phyloP scores from a whole-genome alignment of 2,113 vertebrate species.

The Lagopus muta region DNA sequence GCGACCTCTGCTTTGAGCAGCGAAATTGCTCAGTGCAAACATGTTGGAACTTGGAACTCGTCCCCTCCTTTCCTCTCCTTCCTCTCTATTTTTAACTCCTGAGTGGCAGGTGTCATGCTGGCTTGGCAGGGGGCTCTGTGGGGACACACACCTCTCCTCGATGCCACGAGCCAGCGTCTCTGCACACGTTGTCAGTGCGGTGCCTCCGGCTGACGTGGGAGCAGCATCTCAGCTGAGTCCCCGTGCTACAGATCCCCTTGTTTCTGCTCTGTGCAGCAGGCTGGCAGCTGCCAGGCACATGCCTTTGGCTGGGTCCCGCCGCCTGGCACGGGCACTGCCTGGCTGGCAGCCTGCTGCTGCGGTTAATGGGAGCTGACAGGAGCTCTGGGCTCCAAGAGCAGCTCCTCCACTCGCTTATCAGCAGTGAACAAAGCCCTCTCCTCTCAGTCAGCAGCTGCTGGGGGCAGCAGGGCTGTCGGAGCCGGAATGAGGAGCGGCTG shows the following conservation, averaged over 20 bases:
- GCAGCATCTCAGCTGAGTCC: accelerated
- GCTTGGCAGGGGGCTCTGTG: not conserved
- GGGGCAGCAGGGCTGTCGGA: slow-evolving; percentile 13
- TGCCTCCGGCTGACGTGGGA: not conserved
- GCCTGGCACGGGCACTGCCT: not conserved
- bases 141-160: not conserved
- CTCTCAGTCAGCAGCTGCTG: slow-evolving; percentile 35
- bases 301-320: not conserved
- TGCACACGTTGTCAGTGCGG: not conserved
- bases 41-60: not conserved
- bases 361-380: slow-evolving; percentile 25
- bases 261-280: not conserved
- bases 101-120: not conserved
- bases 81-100: not conserved
- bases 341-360: not conserved
- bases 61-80: not conserved
- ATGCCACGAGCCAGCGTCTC: not conserved
- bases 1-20: not conserved
- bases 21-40: not conserved
- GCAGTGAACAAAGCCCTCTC: not conserved
- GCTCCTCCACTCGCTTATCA: not conserved
- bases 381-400: not conserved
- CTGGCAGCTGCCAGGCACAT: not conserved
- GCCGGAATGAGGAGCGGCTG: not conserved
- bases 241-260: not conserved